A percentile compares a stretch with the other conserved stretches of the same genome.
These are phyloP conservation scores for Drosophila maculinotata DNA, from an alignment of 2,888 invertebrate genomes.

Conservation along the genomic window DNA sequence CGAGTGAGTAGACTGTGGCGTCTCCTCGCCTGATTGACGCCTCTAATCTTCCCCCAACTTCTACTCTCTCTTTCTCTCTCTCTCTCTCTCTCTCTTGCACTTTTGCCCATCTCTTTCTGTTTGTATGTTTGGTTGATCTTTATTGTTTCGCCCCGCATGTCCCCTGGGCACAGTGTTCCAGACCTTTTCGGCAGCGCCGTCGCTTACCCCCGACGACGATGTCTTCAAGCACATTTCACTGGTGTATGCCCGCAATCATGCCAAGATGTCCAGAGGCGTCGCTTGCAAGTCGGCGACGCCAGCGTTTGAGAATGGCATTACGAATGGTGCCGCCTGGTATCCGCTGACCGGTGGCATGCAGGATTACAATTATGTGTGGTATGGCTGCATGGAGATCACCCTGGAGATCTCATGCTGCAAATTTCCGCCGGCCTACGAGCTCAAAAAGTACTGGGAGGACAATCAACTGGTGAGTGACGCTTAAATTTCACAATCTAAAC, in stretches of 20 bases:
- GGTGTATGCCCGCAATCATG: slow-evolving; percentile 94
- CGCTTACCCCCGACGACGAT: slow-evolving; percentile 96
- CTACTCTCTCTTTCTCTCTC: slow-evolving; percentile 1
- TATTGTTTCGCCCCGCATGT: slow-evolving; percentile 85
- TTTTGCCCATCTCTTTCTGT: neutral
- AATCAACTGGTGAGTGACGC: slow-evolving; percentile 90
- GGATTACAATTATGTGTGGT: slow-evolving; percentile 97
- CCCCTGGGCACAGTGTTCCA: slow-evolving; percentile 92
- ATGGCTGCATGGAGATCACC: slow-evolving; percentile 98
- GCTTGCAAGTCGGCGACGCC: slow-evolving; percentile 92
- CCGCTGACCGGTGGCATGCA: slow-evolving; percentile 90
- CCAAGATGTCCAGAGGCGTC: slow-evolving; percentile 94
- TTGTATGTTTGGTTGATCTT: slow-evolving; percentile 13
- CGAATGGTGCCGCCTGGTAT: slow-evolving; percentile 98
- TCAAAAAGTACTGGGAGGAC: slow-evolving; percentile 94
- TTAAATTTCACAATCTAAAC: neutral
- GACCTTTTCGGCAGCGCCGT: slow-evolving; percentile 92
- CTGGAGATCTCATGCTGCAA: slow-evolving; percentile 97
- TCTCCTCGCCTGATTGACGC: slow-evolving; percentile 4
- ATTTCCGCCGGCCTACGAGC: slow-evolving; percentile 92
- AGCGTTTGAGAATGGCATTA: slow-evolving; percentile 94
- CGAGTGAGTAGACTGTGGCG: slow-evolving; percentile 89
- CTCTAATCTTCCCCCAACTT: slow-evolving; percentile 19
- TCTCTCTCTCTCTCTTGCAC: slow-evolving; percentile 9
- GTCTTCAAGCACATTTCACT: slow-evolving; percentile 94